Evolutionary conservation across 2,113 vertebrate genomes (phyloP).

Genomic region (Ictidomys tridecemlineatus): DNA sequence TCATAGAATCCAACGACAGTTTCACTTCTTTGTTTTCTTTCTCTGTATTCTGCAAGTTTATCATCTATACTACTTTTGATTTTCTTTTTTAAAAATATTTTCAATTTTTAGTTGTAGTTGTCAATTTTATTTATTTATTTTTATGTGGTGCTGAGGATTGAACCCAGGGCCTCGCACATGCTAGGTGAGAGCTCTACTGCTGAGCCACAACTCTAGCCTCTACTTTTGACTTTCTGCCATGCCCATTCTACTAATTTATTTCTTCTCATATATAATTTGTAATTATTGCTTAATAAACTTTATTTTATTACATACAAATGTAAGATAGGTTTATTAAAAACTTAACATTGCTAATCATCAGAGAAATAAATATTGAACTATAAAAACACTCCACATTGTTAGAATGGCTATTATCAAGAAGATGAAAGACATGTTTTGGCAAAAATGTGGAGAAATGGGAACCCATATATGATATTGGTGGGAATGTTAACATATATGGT

Average conservation of each 20-base stretch:
- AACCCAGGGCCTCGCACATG: no score
- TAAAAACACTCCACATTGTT: neutral
- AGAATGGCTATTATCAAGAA: neutral
- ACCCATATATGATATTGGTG: neutral
- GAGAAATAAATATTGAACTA: neutral
- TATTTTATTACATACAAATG: neutral
- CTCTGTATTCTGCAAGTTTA: constrained; percentile 26
- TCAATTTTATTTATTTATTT: no score
- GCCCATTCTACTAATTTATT: neutral
- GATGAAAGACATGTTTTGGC: neutral
- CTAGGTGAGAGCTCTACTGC: no score
- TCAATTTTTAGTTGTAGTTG: no score
- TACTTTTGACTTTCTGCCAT: neutral
- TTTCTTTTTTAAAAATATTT: no score
- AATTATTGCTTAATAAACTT: constrained; percentile 50
- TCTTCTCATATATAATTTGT: neutral
- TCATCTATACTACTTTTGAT: neutral
- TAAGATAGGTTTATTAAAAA: neutral
- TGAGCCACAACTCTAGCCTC: no score
- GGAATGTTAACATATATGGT: neutral
- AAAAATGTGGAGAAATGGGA: neutral
- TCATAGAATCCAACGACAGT: neutral
- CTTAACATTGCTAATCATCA: neutral
- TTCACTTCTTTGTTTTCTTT: neutral
- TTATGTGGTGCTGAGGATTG: no score